Base-by-base conservation (phyloP, 2,797 vertebrate species). In the Pempheris klunzingeri region DNA sequence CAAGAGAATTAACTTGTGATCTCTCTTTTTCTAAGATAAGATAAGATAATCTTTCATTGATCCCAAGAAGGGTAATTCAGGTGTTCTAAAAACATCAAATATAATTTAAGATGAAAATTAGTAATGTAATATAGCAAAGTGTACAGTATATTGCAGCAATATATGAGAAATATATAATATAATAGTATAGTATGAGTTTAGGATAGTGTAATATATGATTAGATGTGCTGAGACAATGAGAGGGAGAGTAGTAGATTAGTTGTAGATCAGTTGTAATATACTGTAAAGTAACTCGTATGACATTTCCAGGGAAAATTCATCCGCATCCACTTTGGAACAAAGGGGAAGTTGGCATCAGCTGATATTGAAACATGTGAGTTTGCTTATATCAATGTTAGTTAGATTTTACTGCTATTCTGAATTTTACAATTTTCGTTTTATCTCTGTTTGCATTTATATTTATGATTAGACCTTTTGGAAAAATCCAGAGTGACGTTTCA, bases 281-380 rank as follows among this genome's bases (percentile, higher is more conserved):
- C 11, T 54, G 7, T 5, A 24, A 52, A 17, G 54, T 41, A 26
- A 68, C 28, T 9, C n/a, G 14, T 28, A 39, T 28, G 7, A 36
- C 22, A 20, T 67, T 77, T 84, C 52, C 84, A 96, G 95, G 96
- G 96, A 55, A 96, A 97, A 95, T 97, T 96, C 86, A 97, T 97
- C 88, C 94, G 94, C 81, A 97, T 97, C 85, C 96, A 97, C 78
- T 97, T 97, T 85, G 96, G 95, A 24, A 92, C 95, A 15, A 96
- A 95, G 39, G 96, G 96, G 76, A 97, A 96, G 83, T 81, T 97
- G 90, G 91, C 96, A 79, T 97, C 96, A 76, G 96, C 96, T 61
- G 96, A 97, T 87, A 96, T 92, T 34, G 96, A 97, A 92, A 96
- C 95, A 0, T 97, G 96, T 96, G 90, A 93, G 96, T 94, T 38